Conservation (phyloP, 1,140 invertebrate species). For the Cardiocondyla obscurior region DNA sequence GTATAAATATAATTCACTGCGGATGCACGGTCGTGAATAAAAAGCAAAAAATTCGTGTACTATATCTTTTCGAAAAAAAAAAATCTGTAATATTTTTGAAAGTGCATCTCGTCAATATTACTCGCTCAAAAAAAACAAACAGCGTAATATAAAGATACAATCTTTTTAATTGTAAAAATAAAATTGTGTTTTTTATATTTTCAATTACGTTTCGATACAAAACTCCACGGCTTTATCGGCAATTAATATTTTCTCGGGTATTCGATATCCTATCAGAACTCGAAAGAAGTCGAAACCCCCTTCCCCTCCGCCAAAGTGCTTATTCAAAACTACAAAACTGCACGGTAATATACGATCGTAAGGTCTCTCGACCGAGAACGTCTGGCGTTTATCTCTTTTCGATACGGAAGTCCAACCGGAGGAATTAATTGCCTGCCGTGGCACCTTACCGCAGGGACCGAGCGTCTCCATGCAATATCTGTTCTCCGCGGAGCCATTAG, state of each 20-base stretch:
- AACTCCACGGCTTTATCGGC: neutral
- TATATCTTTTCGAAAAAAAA: neutral
- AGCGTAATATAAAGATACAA: neutral
- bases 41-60: neutral
- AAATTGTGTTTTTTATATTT: neutral
- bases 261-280: constrained; percentile 16
- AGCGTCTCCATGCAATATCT: constrained; percentile 72
- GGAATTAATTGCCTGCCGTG: constrained; percentile 73
- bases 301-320: too few species aligned
- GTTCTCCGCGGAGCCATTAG: constrained; percentile 69
- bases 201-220: neutral
- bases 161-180: neutral
- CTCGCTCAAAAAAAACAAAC: neutral
- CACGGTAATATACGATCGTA: constrained; percentile 66
- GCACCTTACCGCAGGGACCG: constrained; percentile 64
- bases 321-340: constrained; percentile 52
- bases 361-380: constrained; percentile 64
- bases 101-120: neutral
- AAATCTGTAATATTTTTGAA: neutral
- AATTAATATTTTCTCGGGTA: neutral
- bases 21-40: neutral
- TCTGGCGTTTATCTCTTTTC: constrained; percentile 73
- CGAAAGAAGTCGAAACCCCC: neutral
- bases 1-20: neutral
- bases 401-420: constrained; percentile 71